Conservation (phyloP, 2,888 invertebrate genomes). For the Deilephila porcellus region DNA sequence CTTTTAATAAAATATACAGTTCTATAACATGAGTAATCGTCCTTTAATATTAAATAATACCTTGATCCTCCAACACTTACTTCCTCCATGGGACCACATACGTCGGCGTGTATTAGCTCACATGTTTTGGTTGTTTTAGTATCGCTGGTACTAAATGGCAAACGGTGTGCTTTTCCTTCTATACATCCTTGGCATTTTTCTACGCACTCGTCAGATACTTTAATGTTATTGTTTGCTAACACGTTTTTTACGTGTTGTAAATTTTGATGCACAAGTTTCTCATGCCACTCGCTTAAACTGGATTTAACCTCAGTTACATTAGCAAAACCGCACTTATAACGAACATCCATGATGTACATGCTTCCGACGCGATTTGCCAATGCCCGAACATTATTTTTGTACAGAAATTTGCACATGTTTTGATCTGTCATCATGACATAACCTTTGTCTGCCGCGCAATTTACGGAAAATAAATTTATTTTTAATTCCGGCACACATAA, state of each 20-base stretch:
- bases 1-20: slow-evolving; percentile 36
- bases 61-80: slow-evolving; percentile 40
- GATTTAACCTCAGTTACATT: slow-evolving; percentile 29
- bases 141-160: slow-evolving; percentile 40
- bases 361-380: slow-evolving; percentile 39
- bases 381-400: slow-evolving; percentile 37
- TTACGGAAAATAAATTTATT: slow-evolving; percentile 41
- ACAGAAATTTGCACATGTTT: slow-evolving; percentile 37
- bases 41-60: slow-evolving; percentile 44
- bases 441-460: slow-evolving; percentile 37
- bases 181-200: slow-evolving; percentile 40
- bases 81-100: slow-evolving; percentile 44
- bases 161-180: slow-evolving; percentile 40
- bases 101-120: slow-evolving; percentile 44
- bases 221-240: slow-evolving; percentile 40
- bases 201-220: slow-evolving; percentile 3
- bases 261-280: slow-evolving; percentile 41
- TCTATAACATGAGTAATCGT: slow-evolving; percentile 44
- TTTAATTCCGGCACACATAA: slow-evolving; percentile 37
- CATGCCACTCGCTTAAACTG: slow-evolving; percentile 37
- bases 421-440: slow-evolving; percentile 43
- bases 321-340: slow-evolving; percentile 34
- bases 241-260: slow-evolving; percentile 36
- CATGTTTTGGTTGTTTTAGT: slow-evolving; percentile 35
- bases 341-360: slow-evolving; percentile 39